Evolutionary conservation across 2,113 vertebrate species (phyloP), one percentile per base, ranked within the genome.

Genomic region (Scytalopus superciliaris): DNA sequence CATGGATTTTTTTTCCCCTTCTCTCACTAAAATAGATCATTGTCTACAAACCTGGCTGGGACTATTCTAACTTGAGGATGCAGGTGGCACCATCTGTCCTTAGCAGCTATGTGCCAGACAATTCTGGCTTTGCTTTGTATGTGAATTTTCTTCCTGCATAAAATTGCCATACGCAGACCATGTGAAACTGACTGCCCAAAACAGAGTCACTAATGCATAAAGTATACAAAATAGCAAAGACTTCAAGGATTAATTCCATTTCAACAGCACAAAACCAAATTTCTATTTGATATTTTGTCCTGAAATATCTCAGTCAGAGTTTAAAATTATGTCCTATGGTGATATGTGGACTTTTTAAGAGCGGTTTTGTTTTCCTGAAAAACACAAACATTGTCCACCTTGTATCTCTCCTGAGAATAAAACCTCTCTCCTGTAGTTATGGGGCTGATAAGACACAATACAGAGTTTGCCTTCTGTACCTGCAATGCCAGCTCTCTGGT

Each of bases 31-130:
- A 97, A 96, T 95, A 95, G 92, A 24, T 94, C 85, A 95, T 96
- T 96, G 95, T 97, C 80, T 94, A 63, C 75, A 96, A 92, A 96
- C 94, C 84, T 96, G 82, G 87, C 94, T 80, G 42, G 35, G 52
- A 74, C 82, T 84, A 23, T 70, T 91, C 87, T 93, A 84, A 59
- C 67, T 88, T 0, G 3, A 93, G 50, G 80, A 52, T 84, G 75
- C 96, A 97, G 96, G 95, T 96, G 96, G 95, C 83, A 96, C 95
- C 96, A 97, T 97, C 95, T 97, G 96, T 95, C 90, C 64, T 73
- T 74, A 44, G 45, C 44, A 90, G 44, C 28, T 86, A 40, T 67
- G 85, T 94, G 96, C 95, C 95, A 97, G 88, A 86, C 5, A 1
- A 59, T 81, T 96, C 93, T 96, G 94, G 95, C 93, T 93, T 91